Percentiles rank a stretch among this genome's conserved stretches.
phyloP scores from a whole-genome alignment of 1,140 invertebrate species.

The Drosophila insularis region DNA sequence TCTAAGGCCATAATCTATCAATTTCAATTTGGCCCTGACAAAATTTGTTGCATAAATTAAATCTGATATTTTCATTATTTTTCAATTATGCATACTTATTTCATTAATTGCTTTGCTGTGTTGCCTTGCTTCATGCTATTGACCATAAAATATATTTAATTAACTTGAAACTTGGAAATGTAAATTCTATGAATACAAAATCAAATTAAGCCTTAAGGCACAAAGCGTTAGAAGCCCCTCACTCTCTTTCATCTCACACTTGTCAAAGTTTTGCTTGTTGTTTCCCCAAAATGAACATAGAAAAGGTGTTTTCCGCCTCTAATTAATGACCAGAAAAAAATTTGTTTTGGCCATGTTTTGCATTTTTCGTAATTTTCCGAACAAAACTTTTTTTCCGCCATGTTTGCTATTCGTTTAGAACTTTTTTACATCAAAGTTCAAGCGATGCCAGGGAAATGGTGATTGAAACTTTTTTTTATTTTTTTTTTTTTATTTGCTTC shows the following conservation, averaged over 20 bases:
- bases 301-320: slow-evolving; percentile 69
- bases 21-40: background rate
- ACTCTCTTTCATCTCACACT: slow-evolving; percentile 21
- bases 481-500: slow-evolving; percentile 23
- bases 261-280: slow-evolving; percentile 37
- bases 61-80: slow-evolving; percentile 31
- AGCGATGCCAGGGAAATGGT: background rate
- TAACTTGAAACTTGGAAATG: slow-evolving; percentile 49
- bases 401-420: slow-evolving; percentile 36
- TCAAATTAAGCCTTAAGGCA: slow-evolving; percentile 39
- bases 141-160: slow-evolving; percentile 51
- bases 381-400: slow-evolving; percentile 7
- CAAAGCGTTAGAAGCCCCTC: slow-evolving; percentile 40
- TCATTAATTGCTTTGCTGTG: slow-evolving; percentile 25
- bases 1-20: slow-evolving; percentile 6
- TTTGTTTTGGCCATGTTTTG: slow-evolving; percentile 53
- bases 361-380: background rate
- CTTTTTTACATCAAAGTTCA: slow-evolving; percentile 48
- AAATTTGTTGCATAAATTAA: slow-evolving; percentile 5
- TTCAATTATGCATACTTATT: slow-evolving; percentile 35
- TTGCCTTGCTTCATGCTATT: background rate
- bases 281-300: slow-evolving; percentile 46
- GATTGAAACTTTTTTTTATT: slow-evolving; percentile 31
- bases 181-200: slow-evolving; percentile 36
- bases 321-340: slow-evolving; percentile 63